These are phyloP conservation scores for Nibea coibor DNA, from an alignment of 2,113 vertebrate genomes.

Conservation along the genomic window DNA sequence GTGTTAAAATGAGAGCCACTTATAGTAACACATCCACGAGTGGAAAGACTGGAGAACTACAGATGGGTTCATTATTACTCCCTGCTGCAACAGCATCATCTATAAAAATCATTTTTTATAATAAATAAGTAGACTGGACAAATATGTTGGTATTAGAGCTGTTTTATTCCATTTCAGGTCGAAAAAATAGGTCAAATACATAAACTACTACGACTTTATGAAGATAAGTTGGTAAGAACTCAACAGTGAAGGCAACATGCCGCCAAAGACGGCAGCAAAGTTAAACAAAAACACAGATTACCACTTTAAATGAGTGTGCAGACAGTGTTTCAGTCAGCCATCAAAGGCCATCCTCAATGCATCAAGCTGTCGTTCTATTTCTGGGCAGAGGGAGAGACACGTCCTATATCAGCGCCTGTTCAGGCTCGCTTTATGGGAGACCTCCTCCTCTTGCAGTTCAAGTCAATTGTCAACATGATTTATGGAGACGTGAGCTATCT, in stretches of 20 bases:
- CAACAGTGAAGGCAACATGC: not conserved
- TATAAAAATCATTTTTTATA: no score
- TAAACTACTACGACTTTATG: not conserved
- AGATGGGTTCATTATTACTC: no score
- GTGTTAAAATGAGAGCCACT: not conserved
- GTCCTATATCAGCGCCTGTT: slow-evolving; percentile 64
- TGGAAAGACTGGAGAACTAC: not conserved
- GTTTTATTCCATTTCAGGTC: no score
- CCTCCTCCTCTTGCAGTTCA: slow-evolving; percentile 70
- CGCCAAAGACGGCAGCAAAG: slow-evolving; percentile 12
- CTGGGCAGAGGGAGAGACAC: slow-evolving; percentile 51
- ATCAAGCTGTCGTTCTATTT: slow-evolving; percentile 72
- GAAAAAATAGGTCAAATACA: no score
- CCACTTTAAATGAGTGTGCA: slow-evolving; percentile 39
- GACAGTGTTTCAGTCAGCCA: slow-evolving; percentile 48
- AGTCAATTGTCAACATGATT: slow-evolving; percentile 82
- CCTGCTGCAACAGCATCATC: no score
- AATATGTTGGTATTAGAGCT: no score
- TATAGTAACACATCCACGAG: not conserved
- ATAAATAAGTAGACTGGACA: no score
- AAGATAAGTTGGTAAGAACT: no score
- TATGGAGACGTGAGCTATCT: slow-evolving; percentile 80
- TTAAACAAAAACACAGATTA: slow-evolving; percentile 27
- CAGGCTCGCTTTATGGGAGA: slow-evolving; percentile 66
- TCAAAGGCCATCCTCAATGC: slow-evolving; percentile 56